Percentiles rank a stretch among this genome's conserved stretches.
Conservation (phyloP, 2,888 invertebrate species). For the Lochmaea capreae region DNA sequence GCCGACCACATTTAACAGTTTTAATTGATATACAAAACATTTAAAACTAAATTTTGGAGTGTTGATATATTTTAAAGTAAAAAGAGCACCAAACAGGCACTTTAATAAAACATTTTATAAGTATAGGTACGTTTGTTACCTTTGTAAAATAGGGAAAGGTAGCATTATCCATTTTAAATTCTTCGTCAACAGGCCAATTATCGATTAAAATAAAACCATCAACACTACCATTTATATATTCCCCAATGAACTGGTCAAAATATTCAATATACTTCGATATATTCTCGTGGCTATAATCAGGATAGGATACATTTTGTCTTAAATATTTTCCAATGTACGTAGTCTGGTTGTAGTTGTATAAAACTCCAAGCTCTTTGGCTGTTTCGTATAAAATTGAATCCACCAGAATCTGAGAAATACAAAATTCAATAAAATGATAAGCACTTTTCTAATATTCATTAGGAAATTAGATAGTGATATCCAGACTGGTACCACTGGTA, state of each 20-base stretch:
- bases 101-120: no score
- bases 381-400: conserved; percentile 48
- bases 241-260: conserved; percentile 43
- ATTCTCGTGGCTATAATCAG: conserved; percentile 56
- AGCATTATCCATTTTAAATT: conserved; percentile 58
- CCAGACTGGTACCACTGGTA: no score
- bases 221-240: conserved; percentile 44
- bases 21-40: no score
- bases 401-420: conserved; percentile 36
- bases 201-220: conserved; percentile 69
- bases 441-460: not conserved
- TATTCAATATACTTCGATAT: conserved; percentile 52
- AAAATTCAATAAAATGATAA: conserved; percentile 1
- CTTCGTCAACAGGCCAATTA: conserved; percentile 69
- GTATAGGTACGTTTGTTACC: conserved; percentile 60
- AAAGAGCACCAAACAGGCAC: no score
- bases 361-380: conserved; percentile 51
- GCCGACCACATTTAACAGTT: no score
- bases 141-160: conserved; percentile 68
- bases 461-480: no score
- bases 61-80: no score
- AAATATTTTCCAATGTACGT: conserved; percentile 56
- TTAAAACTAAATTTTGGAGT: no score
- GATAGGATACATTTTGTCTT: conserved; percentile 57
- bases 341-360: conserved; percentile 52